Conservation (phyloP, 2,797 vertebrate genomes). For the Hippopotamyrus pictus region DNA sequence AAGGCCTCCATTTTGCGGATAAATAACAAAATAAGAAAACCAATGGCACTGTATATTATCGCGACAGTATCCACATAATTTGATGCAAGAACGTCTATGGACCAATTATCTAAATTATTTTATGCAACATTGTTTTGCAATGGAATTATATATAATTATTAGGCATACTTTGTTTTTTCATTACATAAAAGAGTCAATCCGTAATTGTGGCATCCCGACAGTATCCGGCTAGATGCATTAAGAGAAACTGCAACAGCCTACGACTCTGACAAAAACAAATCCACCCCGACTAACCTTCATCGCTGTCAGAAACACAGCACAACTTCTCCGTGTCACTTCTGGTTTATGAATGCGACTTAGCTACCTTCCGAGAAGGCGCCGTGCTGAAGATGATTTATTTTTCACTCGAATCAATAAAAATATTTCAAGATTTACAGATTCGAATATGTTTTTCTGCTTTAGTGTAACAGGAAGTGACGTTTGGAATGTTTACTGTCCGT, state of each 20-base stretch:
- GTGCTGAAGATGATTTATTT: background rate
- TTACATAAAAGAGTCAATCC: background rate
- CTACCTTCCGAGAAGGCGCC: background rate
- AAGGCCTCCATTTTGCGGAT: background rate
- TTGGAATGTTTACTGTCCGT: conserved; percentile 36
- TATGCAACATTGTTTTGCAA: background rate
- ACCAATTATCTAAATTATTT: background rate
- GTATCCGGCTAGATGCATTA: background rate
- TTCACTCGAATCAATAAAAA: background rate
- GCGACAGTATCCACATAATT: background rate
- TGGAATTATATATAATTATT: background rate
- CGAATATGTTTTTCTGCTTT: conserved; percentile 36
- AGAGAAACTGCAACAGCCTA: conserved; percentile 10
- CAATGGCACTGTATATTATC: background rate
- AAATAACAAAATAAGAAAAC: background rate
- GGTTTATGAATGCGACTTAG: background rate
- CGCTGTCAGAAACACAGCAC: conserved; percentile 21
- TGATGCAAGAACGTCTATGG: background rate
- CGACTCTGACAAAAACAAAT: conserved; percentile 8
- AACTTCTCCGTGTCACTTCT: background rate
- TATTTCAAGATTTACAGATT: conserved; percentile 17
- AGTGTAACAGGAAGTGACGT: conserved; percentile 47
- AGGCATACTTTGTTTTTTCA: background rate
- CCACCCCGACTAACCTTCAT: conserved; percentile 46
- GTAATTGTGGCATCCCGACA: background rate